Conservation (phyloP, 64 coral and sea anemone genomes). For the Actinia tenebrosa region DNA sequence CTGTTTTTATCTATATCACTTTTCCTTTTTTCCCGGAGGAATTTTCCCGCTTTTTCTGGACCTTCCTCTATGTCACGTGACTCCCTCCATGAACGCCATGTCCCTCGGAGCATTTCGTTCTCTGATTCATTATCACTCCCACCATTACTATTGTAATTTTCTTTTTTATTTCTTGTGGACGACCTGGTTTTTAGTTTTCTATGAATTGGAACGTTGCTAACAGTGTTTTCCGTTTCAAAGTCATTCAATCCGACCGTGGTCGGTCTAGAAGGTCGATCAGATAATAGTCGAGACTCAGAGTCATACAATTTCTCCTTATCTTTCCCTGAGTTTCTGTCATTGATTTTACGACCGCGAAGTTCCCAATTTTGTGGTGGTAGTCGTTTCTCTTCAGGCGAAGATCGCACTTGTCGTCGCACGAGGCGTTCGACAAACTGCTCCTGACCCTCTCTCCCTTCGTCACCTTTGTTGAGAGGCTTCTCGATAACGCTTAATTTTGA, state of each 20-base stretch:
- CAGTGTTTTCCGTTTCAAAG: background rate
- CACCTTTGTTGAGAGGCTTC: background rate
- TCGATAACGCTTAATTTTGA: background rate
- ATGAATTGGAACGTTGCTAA: background rate
- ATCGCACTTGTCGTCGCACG: background rate
- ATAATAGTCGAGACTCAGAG: background rate
- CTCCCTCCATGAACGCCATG: background rate
- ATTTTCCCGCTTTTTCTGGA: background rate
- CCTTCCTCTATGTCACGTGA: background rate
- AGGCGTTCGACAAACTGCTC: background rate
- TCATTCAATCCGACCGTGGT: background rate
- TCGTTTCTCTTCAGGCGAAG: background rate
- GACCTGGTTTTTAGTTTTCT: background rate
- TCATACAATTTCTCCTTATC: background rate
- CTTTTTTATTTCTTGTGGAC: background rate
- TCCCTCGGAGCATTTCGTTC: background rate
- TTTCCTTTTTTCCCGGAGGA: background rate
- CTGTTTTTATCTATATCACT: background rate
- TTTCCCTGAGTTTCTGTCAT: background rate
- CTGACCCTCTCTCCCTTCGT: background rate
- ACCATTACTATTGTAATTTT: background rate
- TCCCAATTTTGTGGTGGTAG: background rate
- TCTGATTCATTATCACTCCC: background rate
- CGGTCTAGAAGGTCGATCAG: background rate
- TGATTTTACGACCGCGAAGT: background rate